Base-by-base conservation (phyloP, 2,888 invertebrate species). In the Iphiclides podalirius region DNA sequence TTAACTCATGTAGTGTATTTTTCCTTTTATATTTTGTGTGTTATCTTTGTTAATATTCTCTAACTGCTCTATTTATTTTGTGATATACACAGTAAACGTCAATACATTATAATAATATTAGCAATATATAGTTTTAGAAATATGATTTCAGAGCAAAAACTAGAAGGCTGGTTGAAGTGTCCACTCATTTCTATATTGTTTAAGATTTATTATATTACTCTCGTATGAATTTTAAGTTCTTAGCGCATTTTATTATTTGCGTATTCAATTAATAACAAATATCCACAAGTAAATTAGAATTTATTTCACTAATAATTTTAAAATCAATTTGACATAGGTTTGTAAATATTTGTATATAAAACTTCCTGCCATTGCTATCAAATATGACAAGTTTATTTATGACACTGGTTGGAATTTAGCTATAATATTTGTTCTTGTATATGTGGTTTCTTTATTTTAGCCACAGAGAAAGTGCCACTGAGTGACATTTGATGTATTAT, bases 111-210 rank as follows among this genome's bases (percentile, higher is more conserved):
- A 79, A 67, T 53, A 47, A 67, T 75, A 75, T 70, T 61, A 62
- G 63, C 68, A 58, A 69, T 54, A 59, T 59, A 26, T 77, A 75
- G 67, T 73, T 70, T 53, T 76, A 74, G 45, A 12, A 37, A 31
- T 49, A 68, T 70, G 47, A 64, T 66, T 69, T 67, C 62, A 65
- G 77, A 76, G 79, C 67, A 69, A 66, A 67, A 72, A 66, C 75
- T 77, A 54, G 59, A 54, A 78, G 74, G 86, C 86, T 87, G 87
- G 85, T 87, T 84, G 75, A 79, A 67, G 87, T 75, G 85, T 83
- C 87, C 85, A 86, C 78, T 82, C 67, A 62, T 67, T 70, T 70
- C 63, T 66, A 71, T 70, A 70, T 70, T 61, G 58, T 72, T 72
- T 73, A 70, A 70, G 60, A 53, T 67, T 65, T 60, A 54, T 52